phyloP scores from a whole-genome alignment of 2,797 vertebrate genomes.

The Eupleurogrammus muticus region DNA sequence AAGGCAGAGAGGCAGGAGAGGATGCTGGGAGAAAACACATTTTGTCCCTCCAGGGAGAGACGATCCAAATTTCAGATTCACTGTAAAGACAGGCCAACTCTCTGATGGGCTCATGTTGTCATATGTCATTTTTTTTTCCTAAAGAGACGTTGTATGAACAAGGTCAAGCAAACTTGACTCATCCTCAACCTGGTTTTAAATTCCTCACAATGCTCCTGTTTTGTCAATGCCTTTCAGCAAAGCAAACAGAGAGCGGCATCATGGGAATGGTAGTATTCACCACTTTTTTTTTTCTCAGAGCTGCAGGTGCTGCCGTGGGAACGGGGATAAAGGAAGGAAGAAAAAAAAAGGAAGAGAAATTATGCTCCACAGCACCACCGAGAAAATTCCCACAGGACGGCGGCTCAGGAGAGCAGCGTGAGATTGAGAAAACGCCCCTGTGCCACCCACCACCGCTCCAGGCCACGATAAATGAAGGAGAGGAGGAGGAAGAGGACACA shows the following conservation, averaged over 20 bases:
- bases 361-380: constrained; percentile 19
- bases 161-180: constrained; percentile 59
- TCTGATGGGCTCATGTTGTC: constrained; percentile 25
- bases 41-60: constrained; percentile 44
- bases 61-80: constrained; percentile 49
- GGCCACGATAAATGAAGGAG: constrained; percentile 44
- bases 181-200: constrained; percentile 49
- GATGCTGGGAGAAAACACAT: constrained; percentile 34
- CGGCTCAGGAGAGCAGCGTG: not conserved
- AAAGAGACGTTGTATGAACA: constrained; percentile 16
- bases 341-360: constrained; percentile 22
- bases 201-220: constrained; percentile 44
- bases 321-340: constrained; percentile 8
- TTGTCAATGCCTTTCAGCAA: constrained; percentile 47
- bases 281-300: constrained; percentile 5
- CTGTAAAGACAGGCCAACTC: constrained; percentile 12
- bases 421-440: constrained; percentile 46
- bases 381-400: constrained; percentile 34
- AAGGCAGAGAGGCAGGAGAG: constrained; percentile 1
- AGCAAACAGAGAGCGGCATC: constrained; percentile 42
- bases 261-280: constrained; percentile 37
- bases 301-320: constrained; percentile 39
- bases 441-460: constrained; percentile 43
- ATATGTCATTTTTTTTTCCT: constrained; percentile 44
- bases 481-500: constrained; percentile 31